Base-by-base conservation (phyloP, 1,140 invertebrate species). In the Lutraria rhynchaena region DNA sequence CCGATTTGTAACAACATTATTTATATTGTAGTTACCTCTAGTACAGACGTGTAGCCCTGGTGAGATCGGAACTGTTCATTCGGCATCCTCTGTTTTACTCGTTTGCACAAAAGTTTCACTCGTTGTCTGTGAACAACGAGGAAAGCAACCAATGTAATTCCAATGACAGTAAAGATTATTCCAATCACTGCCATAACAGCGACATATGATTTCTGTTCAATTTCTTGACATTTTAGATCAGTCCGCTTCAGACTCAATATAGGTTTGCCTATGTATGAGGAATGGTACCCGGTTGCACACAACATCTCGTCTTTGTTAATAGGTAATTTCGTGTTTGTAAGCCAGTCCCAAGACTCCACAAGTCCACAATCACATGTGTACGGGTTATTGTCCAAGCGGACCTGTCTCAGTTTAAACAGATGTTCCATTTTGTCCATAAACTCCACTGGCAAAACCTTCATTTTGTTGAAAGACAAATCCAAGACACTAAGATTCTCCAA, bases 291-390 rank as follows among this genome's bases (percentile, higher is more conserved):
- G 7, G 22, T 3, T 3, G 24, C 37, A 67, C 76, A 69, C 24
- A 27, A n/a, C 24, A 80, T 4, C 13, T 80, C 35, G 3, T 80
- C n/a, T 58, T 70, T 70, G 65, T 80, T 80, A 9, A 80, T 35
- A 9, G 63, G 63, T 3, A 31, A 15, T 31, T 41, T 70, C 1
- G 76, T 83, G 9, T 51, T 19, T 13, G 69, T 78, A 22, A 83
- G 33, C 81, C 81, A 83, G 24, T 70, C 29, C 57, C 74, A 83
- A n/a, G 74, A 69, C 17, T 70, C 67, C 37, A 41, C 19, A 11
- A 83, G 46, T 35, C 53, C 51, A 53, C 81, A 83, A 69, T 77
- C 73, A 63, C 81, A 83, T 1, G 9, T n/a, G 55, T 35, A 83
- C 27, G 41, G 74, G 46, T 83, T 83, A 22, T 78, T 44, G 41